Evolutionary conservation across 2,797 vertebrate genomes (phyloP).

Genomic region (Cuniculus paca): DNA sequence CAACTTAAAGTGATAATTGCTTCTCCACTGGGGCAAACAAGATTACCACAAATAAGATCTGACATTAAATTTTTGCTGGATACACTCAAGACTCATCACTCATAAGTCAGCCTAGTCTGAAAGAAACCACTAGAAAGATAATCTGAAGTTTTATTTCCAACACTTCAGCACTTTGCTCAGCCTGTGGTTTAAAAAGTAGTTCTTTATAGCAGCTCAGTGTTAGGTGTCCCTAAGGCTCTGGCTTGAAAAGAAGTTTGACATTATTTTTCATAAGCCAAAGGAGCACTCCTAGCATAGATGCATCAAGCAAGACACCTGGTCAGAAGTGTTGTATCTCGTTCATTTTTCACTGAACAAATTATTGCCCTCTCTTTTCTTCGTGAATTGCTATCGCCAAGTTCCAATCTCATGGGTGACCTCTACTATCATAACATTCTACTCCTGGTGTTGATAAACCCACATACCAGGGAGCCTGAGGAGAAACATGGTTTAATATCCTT

Average conservation of each 20-base stretch:
- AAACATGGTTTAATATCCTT: constrained; percentile 47
- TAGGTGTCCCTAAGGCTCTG: constrained; percentile 51
- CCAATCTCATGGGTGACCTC: background rate
- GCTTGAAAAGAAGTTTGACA: constrained; percentile 51
- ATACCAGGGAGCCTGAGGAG: background rate
- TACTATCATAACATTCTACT: background rate
- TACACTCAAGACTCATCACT: constrained; percentile 22
- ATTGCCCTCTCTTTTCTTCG: constrained; percentile 1
- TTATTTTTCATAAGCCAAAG: constrained; percentile 59
- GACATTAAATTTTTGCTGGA: constrained; percentile 31
- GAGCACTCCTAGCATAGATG: background rate
- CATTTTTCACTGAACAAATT: constrained; percentile 54
- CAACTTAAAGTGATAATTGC: background rate
- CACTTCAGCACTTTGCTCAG: constrained; percentile 42
- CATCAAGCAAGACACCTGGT: background rate
- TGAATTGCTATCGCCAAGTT: background rate
- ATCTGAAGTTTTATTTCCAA: constrained; percentile 20
- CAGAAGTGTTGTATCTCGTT: background rate
- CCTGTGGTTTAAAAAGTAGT: constrained; percentile 53
- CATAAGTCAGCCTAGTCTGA: background rate
- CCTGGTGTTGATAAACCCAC: background rate
- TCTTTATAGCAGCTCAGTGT: constrained; percentile 46
- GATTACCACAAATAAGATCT: background rate
- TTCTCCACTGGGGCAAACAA: background rate
- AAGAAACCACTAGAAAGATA: constrained; percentile 28